Evolutionary conservation across 30 jellyfish, hydroid and myxozoan species (phyloP).

Genomic region (Mastigias papua): DNA sequence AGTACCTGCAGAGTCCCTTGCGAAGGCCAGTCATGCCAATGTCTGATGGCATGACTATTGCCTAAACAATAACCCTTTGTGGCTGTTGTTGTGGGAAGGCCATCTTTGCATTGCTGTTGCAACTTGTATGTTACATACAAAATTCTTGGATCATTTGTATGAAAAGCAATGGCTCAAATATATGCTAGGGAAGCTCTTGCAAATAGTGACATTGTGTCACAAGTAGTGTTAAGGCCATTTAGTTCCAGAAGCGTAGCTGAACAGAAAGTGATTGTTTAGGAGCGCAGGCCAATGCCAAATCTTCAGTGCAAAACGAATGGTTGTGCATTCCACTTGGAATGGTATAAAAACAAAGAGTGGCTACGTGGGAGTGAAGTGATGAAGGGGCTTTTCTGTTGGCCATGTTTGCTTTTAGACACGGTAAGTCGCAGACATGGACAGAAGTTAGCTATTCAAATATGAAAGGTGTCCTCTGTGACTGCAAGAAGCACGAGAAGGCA

Average conservation of each 20-base stretch:
- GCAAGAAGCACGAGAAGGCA: conserved; percentile 46
- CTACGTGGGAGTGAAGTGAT: conserved; percentile 21
- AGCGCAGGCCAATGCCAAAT: conserved; percentile 19
- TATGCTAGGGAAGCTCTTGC: conserved; percentile 9
- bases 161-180: no score
- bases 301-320: not conserved
- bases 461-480: conserved; percentile 38
- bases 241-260: conserved; percentile 29
- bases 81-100: no score
- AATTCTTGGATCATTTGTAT: no score
- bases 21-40: no score
- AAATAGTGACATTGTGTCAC: not conserved
- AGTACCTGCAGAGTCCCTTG: no score
- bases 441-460: conserved; percentile 35
- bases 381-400: conserved; percentile 61
- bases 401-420: conserved; percentile 47
- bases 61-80: no score
- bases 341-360: conserved; percentile 33
- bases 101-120: no score
- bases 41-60: no score
- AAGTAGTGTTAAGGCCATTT: conserved; percentile 13
- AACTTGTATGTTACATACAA: no score
- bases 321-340: conserved; percentile 25
- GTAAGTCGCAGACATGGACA: conserved; percentile 45
- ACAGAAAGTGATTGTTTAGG: conserved; percentile 33